Evolutionary conservation across 2,888 invertebrate species (phyloP).

Genomic region (Netelia virgata): DNA sequence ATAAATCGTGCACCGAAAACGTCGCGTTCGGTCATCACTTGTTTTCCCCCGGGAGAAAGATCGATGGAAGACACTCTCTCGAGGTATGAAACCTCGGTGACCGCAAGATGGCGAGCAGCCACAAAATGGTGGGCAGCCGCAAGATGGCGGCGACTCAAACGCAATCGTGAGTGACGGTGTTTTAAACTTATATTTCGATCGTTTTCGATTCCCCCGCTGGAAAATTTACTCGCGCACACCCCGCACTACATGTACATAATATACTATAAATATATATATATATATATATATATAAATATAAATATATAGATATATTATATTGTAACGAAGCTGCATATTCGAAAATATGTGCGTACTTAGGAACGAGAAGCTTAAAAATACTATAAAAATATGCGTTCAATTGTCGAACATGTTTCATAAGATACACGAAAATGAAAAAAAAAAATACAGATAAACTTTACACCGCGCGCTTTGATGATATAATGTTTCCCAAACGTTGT

Average conservation of each 20-base stretch:
- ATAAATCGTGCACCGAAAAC: neutral
- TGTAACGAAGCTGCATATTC: slow-evolving; percentile 58
- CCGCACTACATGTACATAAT: slow-evolving; percentile 68
- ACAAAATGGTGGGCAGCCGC: neutral
- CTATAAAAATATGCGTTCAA: slow-evolving; percentile 62
- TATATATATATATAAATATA: slow-evolving; percentile 64
- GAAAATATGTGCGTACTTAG: slow-evolving; percentile 65
- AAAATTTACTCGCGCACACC: slow-evolving; percentile 46
- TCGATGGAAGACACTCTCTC: slow-evolving; percentile 36
- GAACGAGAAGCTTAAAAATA: slow-evolving; percentile 57
- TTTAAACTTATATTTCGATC: slow-evolving; percentile 27
- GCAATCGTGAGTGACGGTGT: slow-evolving; percentile 46
- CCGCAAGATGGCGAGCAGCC: neutral
- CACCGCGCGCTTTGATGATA: slow-evolving; percentile 52
- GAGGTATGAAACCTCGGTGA: slow-evolving; percentile 73
- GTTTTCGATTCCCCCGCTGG: slow-evolving; percentile 30
- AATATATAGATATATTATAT: slow-evolving; percentile 69
- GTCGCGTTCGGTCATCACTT: slow-evolving; percentile 15
- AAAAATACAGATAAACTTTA: slow-evolving; percentile 21
- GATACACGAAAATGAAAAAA: slow-evolving; percentile 5
- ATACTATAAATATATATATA: slow-evolving; percentile 64
- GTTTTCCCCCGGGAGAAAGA: slow-evolving; percentile 22
- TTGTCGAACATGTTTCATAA: slow-evolving; percentile 46
- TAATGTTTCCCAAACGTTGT: slow-evolving; percentile 49
- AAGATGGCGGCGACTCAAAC: slow-evolving; percentile 19